Conservation (phyloP, 2,888 invertebrate species). For the Coenonympha arcania region DNA sequence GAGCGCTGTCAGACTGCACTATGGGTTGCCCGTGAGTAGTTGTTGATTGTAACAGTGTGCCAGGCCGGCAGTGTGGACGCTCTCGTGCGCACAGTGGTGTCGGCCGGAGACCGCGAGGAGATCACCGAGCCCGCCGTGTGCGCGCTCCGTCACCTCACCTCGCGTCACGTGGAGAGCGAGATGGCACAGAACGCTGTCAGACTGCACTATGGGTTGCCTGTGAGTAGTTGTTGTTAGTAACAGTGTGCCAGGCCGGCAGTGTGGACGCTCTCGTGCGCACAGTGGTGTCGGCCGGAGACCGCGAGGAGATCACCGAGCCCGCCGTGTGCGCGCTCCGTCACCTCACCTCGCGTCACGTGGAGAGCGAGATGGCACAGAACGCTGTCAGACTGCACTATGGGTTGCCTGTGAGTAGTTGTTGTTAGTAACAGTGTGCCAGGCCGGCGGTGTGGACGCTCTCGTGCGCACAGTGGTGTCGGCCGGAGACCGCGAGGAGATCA, state of each 20-base stretch:
- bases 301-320: conserved; percentile 99
- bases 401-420: conserved; percentile 80
- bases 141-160: conserved; percentile 96
- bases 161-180: conserved; percentile 95
- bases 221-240: too few species aligned
- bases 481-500: conserved; percentile 98
- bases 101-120: conserved; percentile 97
- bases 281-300: conserved; percentile 93
- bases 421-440: conserved; percentile 89
- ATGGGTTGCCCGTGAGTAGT: conserved; percentile 85
- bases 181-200: conserved; percentile 98
- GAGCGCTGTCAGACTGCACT: conserved; percentile 94
- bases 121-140: conserved; percentile 99
- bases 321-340: conserved; percentile 98
- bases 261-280: conserved; percentile 97
- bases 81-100: conserved; percentile 92
- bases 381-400: conserved; percentile 95
- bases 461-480: conserved; percentile 95
- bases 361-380: conserved; percentile 98
- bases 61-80: conserved; percentile 98
- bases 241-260: too few species aligned
- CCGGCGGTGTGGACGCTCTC: conserved; percentile 96
- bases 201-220: conserved; percentile 91
- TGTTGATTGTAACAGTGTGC: conserved; percentile 84
- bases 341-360: conserved; percentile 95